Base-by-base conservation (phyloP, 1,140 invertebrate genomes). In the Sarcophaga bullata region DNA sequence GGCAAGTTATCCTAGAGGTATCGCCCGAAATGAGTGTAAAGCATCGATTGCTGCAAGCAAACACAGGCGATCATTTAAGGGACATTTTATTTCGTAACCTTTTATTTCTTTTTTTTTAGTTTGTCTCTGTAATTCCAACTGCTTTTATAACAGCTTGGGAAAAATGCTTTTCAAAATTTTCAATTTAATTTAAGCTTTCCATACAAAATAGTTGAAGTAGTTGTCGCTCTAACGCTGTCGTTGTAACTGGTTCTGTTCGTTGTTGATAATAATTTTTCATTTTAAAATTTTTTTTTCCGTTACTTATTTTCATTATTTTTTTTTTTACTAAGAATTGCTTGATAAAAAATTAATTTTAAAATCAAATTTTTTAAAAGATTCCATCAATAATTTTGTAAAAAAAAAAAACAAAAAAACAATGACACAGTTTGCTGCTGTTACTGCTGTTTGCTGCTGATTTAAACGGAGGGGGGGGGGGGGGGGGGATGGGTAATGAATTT, bases 271-370 rank as follows among this genome's bases (percentile, higher is more conserved):
- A 37, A 37, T 37, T 37, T 37, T 37, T 37, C 25, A 37, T 37
- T 37, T 37, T 37, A 37, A 37, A 37, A 2, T 37, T 37, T 37
- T 37, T 37, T 37, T 37, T 37, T 37, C 25, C 1, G 25, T 37
- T n/a, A n/a, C n/a, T n/a, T n/a, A n/a, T n/a, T n/a, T n/a, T n/a
- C n/a, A n/a, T n/a, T n/a, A n/a, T n/a, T 37, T 37, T 37, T 68
- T 68, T 68, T 9, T 8, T n/a, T 68, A 68, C n/a, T 19, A 5
- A 68, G 17, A 68, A 68, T 19, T 68, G 17, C 10, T 19, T 68
- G 15, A n/a, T 68, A 68, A 58, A 68, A 58, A 58, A 58, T 68
- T 68, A 68, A 68, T 68, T 68, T 68, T 68, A 68, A 68, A 68
- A 68, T 68, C 62, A 68, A 68, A 68, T 68, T 68, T 68, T 17